A percentile compares a stretch with the other conserved stretches of the same genome.
phyloP scores from a whole-genome alignment of 2,888 invertebrate species.

The Ichneumoninae sp. region DNA sequence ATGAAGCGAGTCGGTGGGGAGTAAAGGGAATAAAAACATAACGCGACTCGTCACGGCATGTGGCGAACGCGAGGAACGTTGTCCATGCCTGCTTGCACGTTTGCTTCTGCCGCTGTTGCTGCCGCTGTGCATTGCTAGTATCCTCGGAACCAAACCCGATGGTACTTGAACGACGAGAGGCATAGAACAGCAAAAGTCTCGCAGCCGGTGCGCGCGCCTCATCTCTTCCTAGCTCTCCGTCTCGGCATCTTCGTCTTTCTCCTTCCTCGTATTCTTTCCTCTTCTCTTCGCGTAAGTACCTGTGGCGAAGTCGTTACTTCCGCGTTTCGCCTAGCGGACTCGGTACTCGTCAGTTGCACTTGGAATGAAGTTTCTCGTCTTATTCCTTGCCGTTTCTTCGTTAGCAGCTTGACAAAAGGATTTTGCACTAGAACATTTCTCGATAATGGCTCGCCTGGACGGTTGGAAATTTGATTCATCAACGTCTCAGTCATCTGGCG shows the following conservation, averaged over 20 bases:
- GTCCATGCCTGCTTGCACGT: constrained; percentile 39
- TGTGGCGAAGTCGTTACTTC: constrained; percentile 49
- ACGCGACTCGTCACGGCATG: constrained; percentile 69
- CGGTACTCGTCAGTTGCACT: constrained; percentile 12
- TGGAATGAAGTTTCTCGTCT: constrained; percentile 3
- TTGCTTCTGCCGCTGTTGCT: constrained; percentile 32
- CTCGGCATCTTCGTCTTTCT: constrained; percentile 16
- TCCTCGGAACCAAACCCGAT: constrained; percentile 30
- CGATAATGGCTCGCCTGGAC: neutral
- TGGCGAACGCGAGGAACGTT: constrained; percentile 67
- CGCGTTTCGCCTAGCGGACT: constrained; percentile 59
- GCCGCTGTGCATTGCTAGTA: neutral
- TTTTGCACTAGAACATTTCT: constrained; percentile 21
- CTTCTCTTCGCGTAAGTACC: constrained; percentile 37
- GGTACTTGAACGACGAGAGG: constrained; percentile 56
- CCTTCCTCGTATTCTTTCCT: constrained; percentile 31
- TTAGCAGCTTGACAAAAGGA: constrained; percentile 22
- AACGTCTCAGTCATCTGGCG: neutral
- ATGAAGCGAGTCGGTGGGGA: constrained; percentile 39
- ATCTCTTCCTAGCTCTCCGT: constrained; percentile 22
- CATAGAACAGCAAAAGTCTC: constrained; percentile 44
- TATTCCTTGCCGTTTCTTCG: neutral
- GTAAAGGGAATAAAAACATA: constrained; percentile 53
- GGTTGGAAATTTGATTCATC: constrained; percentile 5
- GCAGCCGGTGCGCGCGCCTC: constrained; percentile 52